Evolutionary conservation across 2,113 vertebrate species (phyloP).

Genomic region (Menura novaehollandiae): DNA sequence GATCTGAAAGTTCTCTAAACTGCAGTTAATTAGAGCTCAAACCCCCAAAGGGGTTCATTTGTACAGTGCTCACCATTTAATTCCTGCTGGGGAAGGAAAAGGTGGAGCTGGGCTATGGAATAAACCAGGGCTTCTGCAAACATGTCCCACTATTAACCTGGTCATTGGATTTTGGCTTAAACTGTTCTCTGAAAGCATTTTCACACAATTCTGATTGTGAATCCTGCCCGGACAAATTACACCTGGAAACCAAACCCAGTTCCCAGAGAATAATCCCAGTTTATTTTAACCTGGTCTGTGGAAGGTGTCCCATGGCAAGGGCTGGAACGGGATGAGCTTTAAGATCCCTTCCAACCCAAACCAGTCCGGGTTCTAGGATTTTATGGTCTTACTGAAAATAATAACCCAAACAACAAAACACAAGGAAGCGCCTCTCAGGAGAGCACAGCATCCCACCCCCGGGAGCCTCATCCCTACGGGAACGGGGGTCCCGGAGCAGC

Average conservation of each 20-base stretch:
- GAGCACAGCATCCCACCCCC: rapidly evolving
- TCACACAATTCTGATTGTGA: rapidly evolving
- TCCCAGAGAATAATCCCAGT: background rate
- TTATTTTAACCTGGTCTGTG: background rate
- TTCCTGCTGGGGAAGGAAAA: background rate
- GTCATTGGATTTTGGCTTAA: background rate
- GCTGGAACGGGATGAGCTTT: background rate
- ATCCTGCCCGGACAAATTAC: background rate
- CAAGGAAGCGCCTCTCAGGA: rapidly evolving
- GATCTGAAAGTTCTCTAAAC: background rate
- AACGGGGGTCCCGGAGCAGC: no score
- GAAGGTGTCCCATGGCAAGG: no score
- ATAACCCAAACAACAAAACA: background rate
- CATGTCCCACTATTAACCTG: rapidly evolving
- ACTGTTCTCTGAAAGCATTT: background rate
- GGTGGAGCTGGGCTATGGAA: background rate
- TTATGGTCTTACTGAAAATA: background rate
- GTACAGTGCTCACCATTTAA: background rate
- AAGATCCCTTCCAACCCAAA: background rate
- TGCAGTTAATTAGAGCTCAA: background rate
- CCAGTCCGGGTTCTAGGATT: no score
- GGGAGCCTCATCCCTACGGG: rapidly evolving
- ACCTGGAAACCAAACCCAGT: background rate
- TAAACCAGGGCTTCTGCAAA: background rate
- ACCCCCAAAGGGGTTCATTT: background rate